Conservation (phyloP, 2,113 vertebrate genomes). For the Tachysurus fulvidraco region DNA sequence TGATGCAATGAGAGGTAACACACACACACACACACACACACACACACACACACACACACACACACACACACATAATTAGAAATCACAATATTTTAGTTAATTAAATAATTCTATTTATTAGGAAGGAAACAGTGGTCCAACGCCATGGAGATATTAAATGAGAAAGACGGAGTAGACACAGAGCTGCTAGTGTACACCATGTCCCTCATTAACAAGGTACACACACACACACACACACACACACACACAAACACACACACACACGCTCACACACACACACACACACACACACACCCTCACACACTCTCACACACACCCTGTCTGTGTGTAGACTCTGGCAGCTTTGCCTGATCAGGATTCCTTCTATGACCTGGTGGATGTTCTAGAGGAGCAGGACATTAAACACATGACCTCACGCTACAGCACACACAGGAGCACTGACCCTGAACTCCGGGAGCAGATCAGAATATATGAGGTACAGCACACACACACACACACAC, state of each 20-base stretch:
- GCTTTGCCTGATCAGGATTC: constrained; percentile 92
- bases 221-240: neutral
- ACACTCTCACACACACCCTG: neutral
- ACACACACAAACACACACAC: constrained; percentile 1
- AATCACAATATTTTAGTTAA: neutral
- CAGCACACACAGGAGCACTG: constrained; percentile 86
- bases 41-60: constrained; percentile 11
- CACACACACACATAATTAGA: neutral
- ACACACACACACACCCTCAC: neutral
- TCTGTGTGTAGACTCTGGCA: constrained; percentile 76
- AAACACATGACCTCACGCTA: constrained; percentile 84
- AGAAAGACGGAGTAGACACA: constrained; percentile 92
- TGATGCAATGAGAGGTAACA: constrained; percentile 85
- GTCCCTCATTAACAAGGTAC: constrained; percentile 95
- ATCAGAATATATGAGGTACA: constrained; percentile 93
- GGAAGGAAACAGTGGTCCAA: constrained; percentile 85
- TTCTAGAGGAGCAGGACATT: constrained; percentile 90
- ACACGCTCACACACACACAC: neutral
- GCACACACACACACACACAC: constrained; percentile 1
- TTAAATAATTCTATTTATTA: constrained; percentile 54
- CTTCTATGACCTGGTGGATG: constrained; percentile 92
- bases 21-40: constrained; percentile 17
- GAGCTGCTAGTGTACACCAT: constrained; percentile 91
- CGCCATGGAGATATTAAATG: constrained; percentile 89
- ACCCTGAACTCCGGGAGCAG: constrained; percentile 90